phyloP scores from a whole-genome alignment of 2,797 vertebrate species.

The Cichlasoma orientale region DNA sequence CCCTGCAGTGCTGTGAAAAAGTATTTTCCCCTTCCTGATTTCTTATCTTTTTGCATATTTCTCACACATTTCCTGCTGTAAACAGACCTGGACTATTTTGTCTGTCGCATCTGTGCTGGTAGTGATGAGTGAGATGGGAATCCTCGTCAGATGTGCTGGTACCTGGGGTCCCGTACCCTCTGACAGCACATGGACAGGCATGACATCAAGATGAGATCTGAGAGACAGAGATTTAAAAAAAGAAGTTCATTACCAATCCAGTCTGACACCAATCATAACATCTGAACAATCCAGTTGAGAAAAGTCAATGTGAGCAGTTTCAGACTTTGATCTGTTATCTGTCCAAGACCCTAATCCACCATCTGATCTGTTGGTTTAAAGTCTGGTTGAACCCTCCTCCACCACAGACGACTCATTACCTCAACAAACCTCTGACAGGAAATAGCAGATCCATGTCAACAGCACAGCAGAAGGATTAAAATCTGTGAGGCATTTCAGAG shows the following conservation, averaged over 20 bases:
- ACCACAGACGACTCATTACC: conserved; percentile 30
- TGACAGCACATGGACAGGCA: conserved; percentile 61
- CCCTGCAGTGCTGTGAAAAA: too few relatives aligned
- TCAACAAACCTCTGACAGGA: conserved; percentile 33
- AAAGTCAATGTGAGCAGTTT: not conserved
- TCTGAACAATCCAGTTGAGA: not conserved
- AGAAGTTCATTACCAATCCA: not conserved
- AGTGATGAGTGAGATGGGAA: conserved; percentile 54
- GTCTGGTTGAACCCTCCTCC: not conserved
- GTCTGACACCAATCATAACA: not conserved
- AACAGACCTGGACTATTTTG: conserved; percentile 67
- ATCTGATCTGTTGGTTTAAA: conserved; percentile 17
- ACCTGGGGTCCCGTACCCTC: conserved; percentile 37
- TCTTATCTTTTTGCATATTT: too few relatives aligned
- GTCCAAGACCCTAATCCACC: conserved; percentile 13
- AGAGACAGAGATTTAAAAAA: not conserved
- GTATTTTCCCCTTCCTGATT: too few relatives aligned
- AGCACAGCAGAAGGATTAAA: conserved; percentile 7
- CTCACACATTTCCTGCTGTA: not conserved
- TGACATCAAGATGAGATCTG: conserved; percentile 38
- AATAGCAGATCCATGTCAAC: conserved; percentile 37
- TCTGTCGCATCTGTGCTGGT: conserved; percentile 15
- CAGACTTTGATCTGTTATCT: not conserved
- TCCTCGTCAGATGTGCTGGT: conserved; percentile 56
- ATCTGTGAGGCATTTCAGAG: conserved; percentile 31